These are phyloP conservation scores for Willowsia nigromaculata DNA, from an alignment of 2,888 invertebrate species.

Conservation along the genomic window DNA sequence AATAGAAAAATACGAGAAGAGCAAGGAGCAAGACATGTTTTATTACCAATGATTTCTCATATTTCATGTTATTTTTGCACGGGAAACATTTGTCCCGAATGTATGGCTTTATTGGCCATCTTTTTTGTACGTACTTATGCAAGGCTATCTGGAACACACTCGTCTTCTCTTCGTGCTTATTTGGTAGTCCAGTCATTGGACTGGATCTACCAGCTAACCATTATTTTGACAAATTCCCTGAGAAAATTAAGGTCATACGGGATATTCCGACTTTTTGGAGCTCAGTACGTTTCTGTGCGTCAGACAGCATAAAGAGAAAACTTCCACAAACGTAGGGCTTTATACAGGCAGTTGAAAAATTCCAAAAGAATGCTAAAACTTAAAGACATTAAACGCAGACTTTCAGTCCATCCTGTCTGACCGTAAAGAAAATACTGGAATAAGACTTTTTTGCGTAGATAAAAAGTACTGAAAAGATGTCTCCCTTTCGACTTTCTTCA, in stretches of 20 bases:
- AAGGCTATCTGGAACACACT: neutral
- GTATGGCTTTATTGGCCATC: neutral
- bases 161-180: too few relatives aligned
- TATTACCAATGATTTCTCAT: constrained; percentile 68
- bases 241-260: constrained; percentile 47
- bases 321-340: neutral
- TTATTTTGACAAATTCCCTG: constrained; percentile 36
- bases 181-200: constrained; percentile 31
- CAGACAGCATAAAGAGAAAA: neutral
- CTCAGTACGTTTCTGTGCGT: neutral
- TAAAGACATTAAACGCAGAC: constrained; percentile 51
- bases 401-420: neutral
- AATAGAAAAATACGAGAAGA: neutral
- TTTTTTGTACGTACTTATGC: neutral
- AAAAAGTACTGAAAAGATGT: neutral
- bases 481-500: neutral
- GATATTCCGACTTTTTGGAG: neutral
- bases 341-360: neutral
- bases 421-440: neutral
- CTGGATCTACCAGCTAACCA: neutral
- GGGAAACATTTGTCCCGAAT: constrained; percentile 13
- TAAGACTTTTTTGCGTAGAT: neutral
- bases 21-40: constrained; percentile 45
- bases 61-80: constrained; percentile 59
- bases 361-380: constrained; percentile 9